Evolutionary conservation across 2,113 vertebrate species (phyloP).

Genomic region (Pomatorhinus ruficollis): DNA sequence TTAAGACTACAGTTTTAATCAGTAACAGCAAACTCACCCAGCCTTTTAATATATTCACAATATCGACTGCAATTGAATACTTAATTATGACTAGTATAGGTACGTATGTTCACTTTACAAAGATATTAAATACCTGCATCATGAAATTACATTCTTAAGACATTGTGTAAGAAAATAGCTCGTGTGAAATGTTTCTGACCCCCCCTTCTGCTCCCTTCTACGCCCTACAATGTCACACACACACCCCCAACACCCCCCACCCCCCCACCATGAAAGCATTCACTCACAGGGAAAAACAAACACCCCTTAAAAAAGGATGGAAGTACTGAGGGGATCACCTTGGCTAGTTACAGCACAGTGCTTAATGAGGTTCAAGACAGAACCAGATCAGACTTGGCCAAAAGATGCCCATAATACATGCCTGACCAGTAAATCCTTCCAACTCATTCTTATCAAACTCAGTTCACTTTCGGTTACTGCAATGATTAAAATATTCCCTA

Average conservation of each 20-base stretch:
- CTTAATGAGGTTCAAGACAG: slow-evolving; percentile 79
- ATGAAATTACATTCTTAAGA: slow-evolving; percentile 81
- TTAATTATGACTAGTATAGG: slow-evolving; percentile 66
- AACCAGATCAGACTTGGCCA: slow-evolving; percentile 77
- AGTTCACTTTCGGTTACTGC: slow-evolving; percentile 76
- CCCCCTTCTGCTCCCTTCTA: slow-evolving; percentile 49
- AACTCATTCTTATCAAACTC: slow-evolving; percentile 55
- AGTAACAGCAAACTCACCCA: slow-evolving; percentile 64
- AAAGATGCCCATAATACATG: slow-evolving; percentile 64
- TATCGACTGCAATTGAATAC: slow-evolving; percentile 69
- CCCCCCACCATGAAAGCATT: slow-evolving; percentile 51
- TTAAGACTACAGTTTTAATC: slow-evolving; percentile 61
- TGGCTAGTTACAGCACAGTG: slow-evolving; percentile 78
- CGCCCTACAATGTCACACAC: background rate
- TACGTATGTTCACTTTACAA: slow-evolving; percentile 72
- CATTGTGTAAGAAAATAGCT: slow-evolving; percentile 81
- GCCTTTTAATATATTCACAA: slow-evolving; percentile 66
- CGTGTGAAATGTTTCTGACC: slow-evolving; percentile 80
- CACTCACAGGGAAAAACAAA: slow-evolving; percentile 64
- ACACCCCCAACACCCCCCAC: background rate
- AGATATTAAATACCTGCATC: slow-evolving; percentile 79
- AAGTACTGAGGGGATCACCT: slow-evolving; percentile 62
- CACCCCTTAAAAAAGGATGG: slow-evolving; percentile 46
- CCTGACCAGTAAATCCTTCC: slow-evolving; percentile 52
- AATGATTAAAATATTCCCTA: slow-evolving; percentile 64